Evolutionary conservation across 2,888 invertebrate genomes (phyloP).

Genomic region (Dichetophora obliterata): DNA sequence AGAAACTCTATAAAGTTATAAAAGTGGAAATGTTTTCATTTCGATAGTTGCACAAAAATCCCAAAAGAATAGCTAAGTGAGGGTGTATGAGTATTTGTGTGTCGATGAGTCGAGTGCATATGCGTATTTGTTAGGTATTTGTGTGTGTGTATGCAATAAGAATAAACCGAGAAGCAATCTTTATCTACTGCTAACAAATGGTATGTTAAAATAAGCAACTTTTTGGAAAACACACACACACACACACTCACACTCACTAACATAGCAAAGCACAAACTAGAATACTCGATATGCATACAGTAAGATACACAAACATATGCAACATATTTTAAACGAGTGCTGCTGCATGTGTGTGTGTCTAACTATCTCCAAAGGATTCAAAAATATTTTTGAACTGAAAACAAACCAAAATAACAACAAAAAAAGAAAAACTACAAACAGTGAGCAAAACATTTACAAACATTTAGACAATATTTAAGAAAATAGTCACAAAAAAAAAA

Average conservation of each 20-base stretch:
- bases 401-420: background rate
- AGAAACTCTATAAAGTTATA: constrained; percentile 11
- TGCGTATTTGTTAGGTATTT: background rate
- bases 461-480: constrained; percentile 28
- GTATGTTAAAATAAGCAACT: background rate
- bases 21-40: constrained; percentile 31
- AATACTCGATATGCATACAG: background rate
- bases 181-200: constrained; percentile 23
- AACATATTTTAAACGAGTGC: background rate
- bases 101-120: background rate
- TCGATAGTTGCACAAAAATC: constrained; percentile 13
- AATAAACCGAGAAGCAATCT: background rate
- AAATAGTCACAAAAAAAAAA: constrained; percentile 41
- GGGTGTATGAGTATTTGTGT: background rate
- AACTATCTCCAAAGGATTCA: constrained; percentile 40
- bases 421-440: background rate
- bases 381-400: constrained; percentile 32
- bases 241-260: no score
- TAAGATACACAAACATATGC: background rate
- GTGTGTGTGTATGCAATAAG: no score
- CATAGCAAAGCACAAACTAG: background rate
- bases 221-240: background rate
- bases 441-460: background rate
- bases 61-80: background rate
- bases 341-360: background rate